Evolutionary conservation across 2,113 vertebrate species (phyloP), one percentile per base, ranked within the genome.

Genomic region (Callithrix jacchus): DNA sequence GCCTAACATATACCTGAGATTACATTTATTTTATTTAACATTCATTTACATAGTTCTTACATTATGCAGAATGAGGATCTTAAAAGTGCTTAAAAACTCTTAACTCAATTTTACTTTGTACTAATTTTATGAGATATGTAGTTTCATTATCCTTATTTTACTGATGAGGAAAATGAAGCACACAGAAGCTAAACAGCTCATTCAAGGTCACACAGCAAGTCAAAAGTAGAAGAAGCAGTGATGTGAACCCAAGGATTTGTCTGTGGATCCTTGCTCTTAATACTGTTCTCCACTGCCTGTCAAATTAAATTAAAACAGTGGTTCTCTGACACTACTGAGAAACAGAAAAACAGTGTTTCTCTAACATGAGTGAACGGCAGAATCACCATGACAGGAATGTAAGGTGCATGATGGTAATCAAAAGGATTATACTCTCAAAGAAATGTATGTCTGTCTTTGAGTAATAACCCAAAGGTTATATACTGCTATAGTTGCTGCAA

Each of bases 21-120:
- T 49, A 23, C 42, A 18, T 87, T 80, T 87, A 27, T 94, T 87
- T 58, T 66, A 71, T 81, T 81, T 87, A 56, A 90, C 49, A 56
- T n/a, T 71, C 23, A 30, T 6, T 66, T 52, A 52, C 35, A 25
- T 88, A 88, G 49, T 37, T 40, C 42, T 56, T 27, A 74, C 6
- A 66, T 4, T 23, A 23, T 40, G 54, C 10, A n/a, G 52, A 35
- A 54, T 87, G 13, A 37, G 21, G 71, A 54, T 92, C 20, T 37
- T 66, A 32, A 84, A 79, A 92, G 37, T 68, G 79, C 23, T 89
- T 84, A 12, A 89, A 92, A 89, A 73, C 32, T 87, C 35, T 52
- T 81, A 86, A n/a, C n/a, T 84, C 79, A 37, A 76, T 92, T 49
- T 49, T 80, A 37, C 70, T n/a, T 58, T 93, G 30, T 68, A 94